A percentile compares a stretch with the other conserved stretches of the same genome.
These are phyloP conservation scores for Lordiphosa collinella DNA, from an alignment of 1,140 invertebrate genomes.

Conservation along the genomic window DNA sequence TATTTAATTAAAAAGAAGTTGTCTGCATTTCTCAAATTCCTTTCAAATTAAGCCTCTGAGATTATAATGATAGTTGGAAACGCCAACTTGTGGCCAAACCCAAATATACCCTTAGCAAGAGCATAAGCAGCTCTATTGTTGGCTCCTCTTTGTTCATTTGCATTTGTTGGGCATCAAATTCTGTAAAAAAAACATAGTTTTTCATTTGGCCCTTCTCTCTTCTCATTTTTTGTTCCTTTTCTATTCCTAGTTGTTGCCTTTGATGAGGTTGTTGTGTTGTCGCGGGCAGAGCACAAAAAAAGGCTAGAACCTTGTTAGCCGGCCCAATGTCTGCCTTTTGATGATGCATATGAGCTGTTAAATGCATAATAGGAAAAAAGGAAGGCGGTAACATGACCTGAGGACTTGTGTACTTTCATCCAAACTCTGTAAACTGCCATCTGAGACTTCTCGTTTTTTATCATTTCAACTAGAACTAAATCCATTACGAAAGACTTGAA, in stretches of 20 bases:
- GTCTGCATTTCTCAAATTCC: too few relatives aligned
- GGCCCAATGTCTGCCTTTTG: neutral
- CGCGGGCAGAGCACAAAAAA: constrained; percentile 1
- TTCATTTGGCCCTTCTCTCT: neutral
- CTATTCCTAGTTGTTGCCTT: neutral
- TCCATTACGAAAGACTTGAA: neutral
- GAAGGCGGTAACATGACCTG: neutral
- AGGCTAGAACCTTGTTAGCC: neutral
- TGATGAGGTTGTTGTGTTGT: constrained; percentile 11
- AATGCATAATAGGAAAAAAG: constrained; percentile 2
- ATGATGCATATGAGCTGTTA: constrained; percentile 5
- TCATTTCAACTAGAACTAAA: constrained; percentile 1
- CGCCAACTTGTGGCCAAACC: too few relatives aligned
- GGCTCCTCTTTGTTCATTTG: constrained; percentile 6
- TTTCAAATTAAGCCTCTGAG: too few relatives aligned
- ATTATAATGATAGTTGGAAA: neutral
- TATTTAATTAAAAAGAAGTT: too few relatives aligned
- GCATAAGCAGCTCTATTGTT: constrained; percentile 5
- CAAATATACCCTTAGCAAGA: neutral
- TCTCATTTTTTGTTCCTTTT: neutral
- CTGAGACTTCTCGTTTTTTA: neutral
- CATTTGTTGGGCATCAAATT: constrained; percentile 10
- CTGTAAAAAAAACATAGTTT: constrained; percentile 7
- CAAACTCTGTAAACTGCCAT: neutral
- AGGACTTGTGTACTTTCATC: neutral